Base-by-base conservation (phyloP, 2,113 vertebrate species). In the Erythrolamprus reginae region DNA sequence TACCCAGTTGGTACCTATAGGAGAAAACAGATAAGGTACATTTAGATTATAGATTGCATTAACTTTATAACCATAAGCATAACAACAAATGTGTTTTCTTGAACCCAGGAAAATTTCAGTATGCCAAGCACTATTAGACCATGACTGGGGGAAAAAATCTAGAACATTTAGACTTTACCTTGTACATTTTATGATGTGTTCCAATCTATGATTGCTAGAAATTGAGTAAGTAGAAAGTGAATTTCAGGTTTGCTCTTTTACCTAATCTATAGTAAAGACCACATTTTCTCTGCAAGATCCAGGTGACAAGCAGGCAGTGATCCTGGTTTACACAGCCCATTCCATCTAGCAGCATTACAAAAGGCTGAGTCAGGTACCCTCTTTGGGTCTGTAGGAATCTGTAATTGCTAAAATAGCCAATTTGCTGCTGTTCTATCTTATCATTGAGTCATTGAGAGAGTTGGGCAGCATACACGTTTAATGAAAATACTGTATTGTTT, bases 1-100 rank as follows among this genome's bases (percentile, higher is more conserved):
- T 92, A 93, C 65, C 95, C 95, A 96, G 5, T 96, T 96, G 17
- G 94, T 95, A 84, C 95, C 95, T 96, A 2, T 45, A 91, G 61
- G 61, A 92, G 85, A 92, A 95, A 58, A 45, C 42, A 51, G 58
- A 77, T 56, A 42, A 90, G 8, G 2, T n/a, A 42, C 26, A 15
- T 15, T 48, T 82, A 28, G 21, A 53, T 89, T 91, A 13, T 38
- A 38, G 50, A 33, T 4, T 13, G 19, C 50, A 26, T 45, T 42
- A 77, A 38, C 23, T 13, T 42, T 23, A 3, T 5, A 52, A 33
- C 12, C 24, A n/a, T 1, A 28, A 7, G 10, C 3, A 85, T 1
- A 26, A 50, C 47, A 1, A 38, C 5, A 50, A 48, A 55, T 26
- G 13, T 87, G 53, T 45, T 87, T 45, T 83, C 33, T 10, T 55